Evolutionary conservation across 2,113 vertebrate species (phyloP), one percentile per base, ranked within the genome.

Genomic region (Callaeas wilsoni): DNA sequence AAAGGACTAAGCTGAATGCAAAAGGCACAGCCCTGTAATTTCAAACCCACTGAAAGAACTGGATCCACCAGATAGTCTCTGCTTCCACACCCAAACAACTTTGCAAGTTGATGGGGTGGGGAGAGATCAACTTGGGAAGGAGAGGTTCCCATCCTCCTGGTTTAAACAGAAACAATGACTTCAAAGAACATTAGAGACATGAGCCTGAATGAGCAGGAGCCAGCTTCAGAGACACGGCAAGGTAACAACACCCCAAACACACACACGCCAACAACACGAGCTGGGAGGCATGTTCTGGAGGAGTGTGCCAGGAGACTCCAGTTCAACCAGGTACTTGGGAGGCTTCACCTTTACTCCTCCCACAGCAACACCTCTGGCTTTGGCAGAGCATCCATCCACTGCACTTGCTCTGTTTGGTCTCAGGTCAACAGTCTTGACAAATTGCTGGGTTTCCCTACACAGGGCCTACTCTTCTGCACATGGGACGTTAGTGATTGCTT

Each of bases 21-120:
- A 79, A 90, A 90, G 47, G 49, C 46, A 86, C 41, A 53, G 92
- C 93, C 82, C 89, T 81, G 32, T 82, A 94, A 91, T 92, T 94
- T 91, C 82, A 87, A 95, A 94, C 52, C 73, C 81, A 93, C 90
- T 94, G 82, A 84, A 90, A 92, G 86, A 96, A 97, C 96, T 89
- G 96, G 97, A 96, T 97, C 59, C 83, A 84, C 97, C 79, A 75
- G 94, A 42, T 73, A 86, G 41, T 64, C 87, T 87, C 71, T 47
- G 63, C 74, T 95, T 85, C 87, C 96, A 97, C 94, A 96, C 95
- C 94, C 89, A 95, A 85, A 87, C 81, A 93, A 37, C 82, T 93
- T 62, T 92, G 87, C 89, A 90, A 96, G 52, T 78, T 53, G 91
- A 87, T 76, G 69, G 83, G 84, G 76, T 30, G 68, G 84, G 75